These are phyloP conservation scores for Nasonovia ribisnigri DNA, from an alignment of 2,888 invertebrate species.

Conservation along the genomic window DNA sequence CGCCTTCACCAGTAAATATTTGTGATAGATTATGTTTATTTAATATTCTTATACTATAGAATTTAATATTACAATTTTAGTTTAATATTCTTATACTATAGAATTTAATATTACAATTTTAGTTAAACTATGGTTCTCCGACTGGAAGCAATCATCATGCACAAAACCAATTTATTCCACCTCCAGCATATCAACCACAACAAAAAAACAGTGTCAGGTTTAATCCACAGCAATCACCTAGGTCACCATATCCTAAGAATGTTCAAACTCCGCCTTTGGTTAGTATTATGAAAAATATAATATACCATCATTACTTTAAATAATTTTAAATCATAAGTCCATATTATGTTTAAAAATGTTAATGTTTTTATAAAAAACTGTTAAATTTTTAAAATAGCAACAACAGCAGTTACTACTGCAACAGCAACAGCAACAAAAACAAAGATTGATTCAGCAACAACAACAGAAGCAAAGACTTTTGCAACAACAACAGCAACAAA, in stretches of 20 bases:
- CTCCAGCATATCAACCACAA: slow-evolving; percentile 58
- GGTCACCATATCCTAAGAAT: slow-evolving; percentile 47
- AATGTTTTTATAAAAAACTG: not conserved
- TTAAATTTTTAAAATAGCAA: slow-evolving; percentile 36
- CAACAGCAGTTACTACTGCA: slow-evolving; percentile 68
- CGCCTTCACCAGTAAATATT: slow-evolving; percentile 71
- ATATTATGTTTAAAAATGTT: not conserved
- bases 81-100: not conserved
- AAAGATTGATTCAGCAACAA: slow-evolving; percentile 71
- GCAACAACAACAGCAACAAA: slow-evolving; percentile 85
- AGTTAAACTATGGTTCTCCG: slow-evolving; percentile 46
- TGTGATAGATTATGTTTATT: not conserved
- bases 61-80: slow-evolving; percentile 11
- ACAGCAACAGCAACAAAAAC: slow-evolving; percentile 70
- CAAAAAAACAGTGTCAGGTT: slow-evolving; percentile 38
- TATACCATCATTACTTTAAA: not conserved
- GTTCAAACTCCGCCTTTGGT: slow-evolving; percentile 48
- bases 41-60: not conserved
- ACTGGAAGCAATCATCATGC: not conserved
- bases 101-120: not conserved
- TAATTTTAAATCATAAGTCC: not conserved
- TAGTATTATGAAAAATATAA: not conserved
- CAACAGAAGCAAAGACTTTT: slow-evolving; percentile 77
- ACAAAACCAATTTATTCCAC: slow-evolving; percentile 53
- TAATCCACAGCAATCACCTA: slow-evolving; percentile 39